These are phyloP conservation scores for Lacerta viridis DNA, from an alignment of 2,797 vertebrate genomes.

Conservation along the genomic window DNA sequence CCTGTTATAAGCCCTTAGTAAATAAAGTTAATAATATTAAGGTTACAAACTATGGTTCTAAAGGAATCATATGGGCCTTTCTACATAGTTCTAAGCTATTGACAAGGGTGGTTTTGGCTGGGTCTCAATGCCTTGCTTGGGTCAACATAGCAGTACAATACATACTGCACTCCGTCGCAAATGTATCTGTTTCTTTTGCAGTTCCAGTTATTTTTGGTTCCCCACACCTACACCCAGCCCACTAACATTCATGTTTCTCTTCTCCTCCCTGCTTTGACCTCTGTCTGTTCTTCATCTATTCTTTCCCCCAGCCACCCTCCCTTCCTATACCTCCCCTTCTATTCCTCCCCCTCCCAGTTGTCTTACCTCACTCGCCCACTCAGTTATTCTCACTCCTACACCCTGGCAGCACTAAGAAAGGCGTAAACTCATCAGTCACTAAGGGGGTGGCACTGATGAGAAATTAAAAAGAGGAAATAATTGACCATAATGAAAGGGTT, in stretches of 20 bases:
- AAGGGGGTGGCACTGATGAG: slow-evolving; percentile 74
- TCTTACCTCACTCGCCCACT: slow-evolving; percentile 70
- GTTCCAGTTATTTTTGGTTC: background rate
- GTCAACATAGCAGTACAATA: background rate
- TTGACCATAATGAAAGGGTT: slow-evolving; percentile 72
- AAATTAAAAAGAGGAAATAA: slow-evolving; percentile 77
- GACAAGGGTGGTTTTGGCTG: background rate
- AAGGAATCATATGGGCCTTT: background rate
- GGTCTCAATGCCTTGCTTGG: background rate
- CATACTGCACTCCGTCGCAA: background rate
- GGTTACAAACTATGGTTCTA: background rate
- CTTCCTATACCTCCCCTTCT: slow-evolving; percentile 65
- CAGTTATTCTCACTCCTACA: slow-evolving; percentile 71
- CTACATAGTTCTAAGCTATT: background rate
- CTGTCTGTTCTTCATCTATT: slow-evolving; percentile 72
- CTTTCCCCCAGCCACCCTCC: slow-evolving; percentile 22
- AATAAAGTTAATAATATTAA: background rate
- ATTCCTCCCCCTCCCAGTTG: slow-evolving; percentile 51
- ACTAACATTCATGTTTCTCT: slow-evolving; percentile 36
- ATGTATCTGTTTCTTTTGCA: background rate
- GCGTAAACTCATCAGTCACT: slow-evolving; percentile 72
- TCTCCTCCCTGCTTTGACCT: slow-evolving; percentile 68
- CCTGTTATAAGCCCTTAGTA: background rate
- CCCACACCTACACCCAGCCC: slow-evolving; percentile 3
- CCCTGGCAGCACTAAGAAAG: slow-evolving; percentile 71